Percentiles rank a stretch among this genome's conserved stretches.
Conservation (phyloP, 2,113 vertebrate species). For the Myotis davidii region DNA sequence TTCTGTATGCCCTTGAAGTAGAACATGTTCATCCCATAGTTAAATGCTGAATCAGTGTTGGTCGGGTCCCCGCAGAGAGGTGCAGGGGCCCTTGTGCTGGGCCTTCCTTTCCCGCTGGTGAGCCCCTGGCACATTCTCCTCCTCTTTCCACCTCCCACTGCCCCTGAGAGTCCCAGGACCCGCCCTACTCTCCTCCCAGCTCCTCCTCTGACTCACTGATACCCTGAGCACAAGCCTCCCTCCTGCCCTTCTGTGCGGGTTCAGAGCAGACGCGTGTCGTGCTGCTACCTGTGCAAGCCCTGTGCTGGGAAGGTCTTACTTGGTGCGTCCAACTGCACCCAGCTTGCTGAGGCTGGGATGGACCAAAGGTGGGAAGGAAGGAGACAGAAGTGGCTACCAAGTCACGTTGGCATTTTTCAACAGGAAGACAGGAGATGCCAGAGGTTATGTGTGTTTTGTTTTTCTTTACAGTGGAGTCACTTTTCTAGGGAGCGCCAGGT, state of each 20-base stretch:
- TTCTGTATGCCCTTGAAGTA: neutral
- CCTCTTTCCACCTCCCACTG: neutral
- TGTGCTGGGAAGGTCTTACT: neutral
- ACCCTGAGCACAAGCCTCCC: neutral
- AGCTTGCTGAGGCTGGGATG: neutral
- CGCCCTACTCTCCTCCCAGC: neutral
- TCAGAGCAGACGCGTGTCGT: neutral
- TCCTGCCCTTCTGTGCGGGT: neutral
- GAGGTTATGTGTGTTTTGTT: neutral
- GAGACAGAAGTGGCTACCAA: neutral
- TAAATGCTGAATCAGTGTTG: neutral
- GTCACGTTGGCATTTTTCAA: neutral
- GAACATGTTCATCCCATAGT: fast-evolving
- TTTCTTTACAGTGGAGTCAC: neutral
- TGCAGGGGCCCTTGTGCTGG: fast-evolving
- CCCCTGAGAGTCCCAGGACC: neutral
- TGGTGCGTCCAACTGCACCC: neutral
- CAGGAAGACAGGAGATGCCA: neutral
- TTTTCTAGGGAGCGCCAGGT: neutral
- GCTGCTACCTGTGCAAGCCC: neutral
- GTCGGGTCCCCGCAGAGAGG: fast-evolving
- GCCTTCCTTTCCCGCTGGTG: neutral
- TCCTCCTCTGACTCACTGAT: neutral
- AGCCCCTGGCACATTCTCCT: neutral
- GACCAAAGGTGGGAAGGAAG: neutral